phyloP scores from a whole-genome alignment of 2,113 vertebrate species.

The Ceyx melanurus region DNA sequence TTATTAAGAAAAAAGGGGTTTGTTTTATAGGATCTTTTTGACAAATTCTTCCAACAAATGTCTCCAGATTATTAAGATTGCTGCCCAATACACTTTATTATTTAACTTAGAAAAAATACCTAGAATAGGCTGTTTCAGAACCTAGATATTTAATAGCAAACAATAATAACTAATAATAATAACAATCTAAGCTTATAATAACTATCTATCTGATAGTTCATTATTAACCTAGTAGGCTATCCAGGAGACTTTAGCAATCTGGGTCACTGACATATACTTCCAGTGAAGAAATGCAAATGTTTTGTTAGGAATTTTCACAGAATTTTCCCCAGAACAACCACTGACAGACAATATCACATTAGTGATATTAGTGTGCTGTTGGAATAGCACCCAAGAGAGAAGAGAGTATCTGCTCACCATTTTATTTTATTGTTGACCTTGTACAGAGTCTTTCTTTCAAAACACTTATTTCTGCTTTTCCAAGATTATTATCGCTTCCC shows the following conservation, averaged over 20 bases:
- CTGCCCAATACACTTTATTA: not conserved
- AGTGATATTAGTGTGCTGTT: not conserved
- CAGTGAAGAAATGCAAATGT: not conserved
- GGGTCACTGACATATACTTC: not conserved
- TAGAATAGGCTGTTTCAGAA: too few species aligned
- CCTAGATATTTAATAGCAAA: too few species aligned
- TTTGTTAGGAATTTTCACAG: not conserved
- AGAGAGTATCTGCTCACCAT: not conserved
- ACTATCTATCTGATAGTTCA: not conserved
- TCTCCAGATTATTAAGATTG: not conserved
- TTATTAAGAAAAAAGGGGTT: not conserved
- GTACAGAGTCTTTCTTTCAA: not conserved
- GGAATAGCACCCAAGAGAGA: not conserved
- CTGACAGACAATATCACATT: not conserved
- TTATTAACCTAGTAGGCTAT: not conserved
- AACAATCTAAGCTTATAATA: too few species aligned
- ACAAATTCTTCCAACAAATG: not conserved
- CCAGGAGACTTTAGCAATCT: not conserved
- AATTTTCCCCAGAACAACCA: not conserved
- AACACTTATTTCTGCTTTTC: slow-evolving; percentile 2
- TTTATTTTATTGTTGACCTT: slow-evolving; percentile 31
- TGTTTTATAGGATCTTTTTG: not conserved
- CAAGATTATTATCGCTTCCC: slow-evolving; percentile 11
- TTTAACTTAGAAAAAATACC: not conserved
- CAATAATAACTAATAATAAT: too few species aligned